A percentile compares a stretch with the other conserved stretches of the same genome.
Evolutionary conservation across 1,140 invertebrate genomes (phyloP).

Genomic region (Drosophila simulans): DNA sequence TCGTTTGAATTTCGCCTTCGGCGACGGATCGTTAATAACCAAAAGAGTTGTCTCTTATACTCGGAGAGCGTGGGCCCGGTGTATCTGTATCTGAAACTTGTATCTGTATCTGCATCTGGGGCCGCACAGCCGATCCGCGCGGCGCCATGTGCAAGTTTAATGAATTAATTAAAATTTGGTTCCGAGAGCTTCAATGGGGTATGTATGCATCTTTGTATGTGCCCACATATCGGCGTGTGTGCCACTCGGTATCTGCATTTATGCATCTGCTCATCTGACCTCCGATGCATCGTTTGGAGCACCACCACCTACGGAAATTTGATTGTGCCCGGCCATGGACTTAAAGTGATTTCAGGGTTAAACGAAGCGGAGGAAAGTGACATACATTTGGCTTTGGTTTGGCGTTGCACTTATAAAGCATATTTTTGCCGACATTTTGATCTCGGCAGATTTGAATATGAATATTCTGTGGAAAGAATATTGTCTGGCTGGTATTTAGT

Average conservation of each 20-base stretch:
- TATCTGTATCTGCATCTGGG: conserved; percentile 14
- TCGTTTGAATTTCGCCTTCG: conserved; percentile 37
- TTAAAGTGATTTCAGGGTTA: conserved; percentile 40
- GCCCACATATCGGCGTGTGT: conserved; percentile 9
- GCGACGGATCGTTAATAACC: conserved; percentile 52
- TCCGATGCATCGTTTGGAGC: conserved; percentile 48
- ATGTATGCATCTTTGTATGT: background rate
- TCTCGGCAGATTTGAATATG: background rate
- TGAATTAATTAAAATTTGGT: conserved; percentile 73
- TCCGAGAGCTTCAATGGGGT: conserved; percentile 5
- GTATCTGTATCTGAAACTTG: conserved; percentile 5
- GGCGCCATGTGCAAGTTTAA: conserved; percentile 73
- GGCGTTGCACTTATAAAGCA: background rate
- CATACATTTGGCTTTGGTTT: conserved; percentile 11
- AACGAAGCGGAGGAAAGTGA: conserved; percentile 11
- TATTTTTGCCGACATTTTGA: background rate
- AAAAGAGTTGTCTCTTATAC: conserved; percentile 22
- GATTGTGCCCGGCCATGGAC: conserved; percentile 39
- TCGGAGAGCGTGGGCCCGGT: conserved; percentile 18
- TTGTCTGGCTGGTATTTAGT: no score
- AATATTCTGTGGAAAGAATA: no score
- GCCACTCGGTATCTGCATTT: conserved; percentile 23
- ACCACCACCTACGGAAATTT: conserved; percentile 65
- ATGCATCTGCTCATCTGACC: conserved; percentile 44
- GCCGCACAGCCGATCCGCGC: conserved; percentile 29